Evolutionary conservation across 2,888 invertebrate species (phyloP), one percentile per base, ranked within the genome.

Genomic region (Perizoma flavofasciatum): DNA sequence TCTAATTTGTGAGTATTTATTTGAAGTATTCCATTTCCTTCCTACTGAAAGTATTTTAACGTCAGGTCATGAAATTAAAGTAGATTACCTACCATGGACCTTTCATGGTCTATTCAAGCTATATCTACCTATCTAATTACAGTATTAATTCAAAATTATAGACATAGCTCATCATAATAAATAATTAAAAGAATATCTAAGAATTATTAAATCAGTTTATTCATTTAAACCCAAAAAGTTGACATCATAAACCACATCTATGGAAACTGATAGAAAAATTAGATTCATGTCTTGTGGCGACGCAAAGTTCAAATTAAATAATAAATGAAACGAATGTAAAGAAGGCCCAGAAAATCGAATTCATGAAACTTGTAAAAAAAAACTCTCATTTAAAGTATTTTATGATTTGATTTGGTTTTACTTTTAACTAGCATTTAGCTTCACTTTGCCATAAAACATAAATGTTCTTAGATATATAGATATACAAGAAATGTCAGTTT

Each of bases 221-320:
- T 87, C 78, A 86, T 83, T 79, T 86, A 58, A 90, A 88, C 22
- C 89, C 91, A 91, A 88, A 84, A 85, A 82, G 78, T 83, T 87
- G 88, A 88, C 89, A 88, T 83, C 84, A 82, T 81, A 78, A 80
- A 86, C 89, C 90, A 85, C 90, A 91, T 88, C 91, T 89, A 91
- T 89, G 89, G 62, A 55, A 48, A 64, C 58, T 51, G 33, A 48
- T 40, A 59, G 22, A 22, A 55, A 45, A 60, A 35, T n/a, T 11
- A 9, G 32, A 49, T 52, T 53, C 10, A n/a, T 33, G 45, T 48
- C 35, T 51, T 47, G 22, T 51, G 44, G 47, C 37, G 46, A 47
- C 43, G 37, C 4, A 44, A 44, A 11, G 22, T 22, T 22, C 22
- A 44, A 44, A 44, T 22, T 4, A 7, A 44, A 5, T 44, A 11